Conservation (phyloP, 2,797 vertebrate species). For the Pipistrellus pygmaeus region DNA sequence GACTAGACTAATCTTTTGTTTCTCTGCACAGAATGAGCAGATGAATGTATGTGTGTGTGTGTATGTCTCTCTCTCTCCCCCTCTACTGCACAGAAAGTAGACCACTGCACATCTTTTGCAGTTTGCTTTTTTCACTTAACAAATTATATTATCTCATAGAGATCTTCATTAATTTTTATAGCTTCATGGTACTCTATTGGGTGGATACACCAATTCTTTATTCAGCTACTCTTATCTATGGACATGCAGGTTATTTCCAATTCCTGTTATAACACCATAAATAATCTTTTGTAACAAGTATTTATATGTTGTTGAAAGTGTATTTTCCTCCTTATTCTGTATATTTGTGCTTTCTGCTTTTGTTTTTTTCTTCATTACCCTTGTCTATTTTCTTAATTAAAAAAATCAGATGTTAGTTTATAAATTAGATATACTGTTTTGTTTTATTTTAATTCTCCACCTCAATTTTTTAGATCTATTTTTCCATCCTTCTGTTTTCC, state of each 20-base stretch:
- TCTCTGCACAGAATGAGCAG: not conserved
- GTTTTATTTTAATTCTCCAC: not conserved
- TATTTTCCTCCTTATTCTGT: not conserved
- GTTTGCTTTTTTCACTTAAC: not conserved
- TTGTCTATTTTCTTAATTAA: not conserved
- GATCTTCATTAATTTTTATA: not conserved
- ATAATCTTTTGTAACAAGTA: not conserved
- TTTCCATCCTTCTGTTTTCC: not conserved
- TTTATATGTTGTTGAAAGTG: not conserved
- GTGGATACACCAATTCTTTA: not conserved
- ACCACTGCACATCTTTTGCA: not conserved
- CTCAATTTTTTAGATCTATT: not conserved
- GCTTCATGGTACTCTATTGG: not conserved
- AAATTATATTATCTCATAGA: not conserved
- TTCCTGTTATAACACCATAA: not conserved
- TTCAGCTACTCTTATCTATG: not conserved
- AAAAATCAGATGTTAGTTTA: conserved; percentile 20
- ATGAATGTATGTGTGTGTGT: not conserved
- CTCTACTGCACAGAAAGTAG: not conserved
- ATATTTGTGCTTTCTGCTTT: not conserved
- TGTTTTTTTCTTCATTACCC: not conserved
- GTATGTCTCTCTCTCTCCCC: not conserved
- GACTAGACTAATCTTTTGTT: not conserved
- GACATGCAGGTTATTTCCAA: not conserved
- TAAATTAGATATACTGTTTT: not conserved